A percentile compares a stretch with the other conserved stretches of the same genome.
phyloP scores from a whole-genome alignment of 1,140 invertebrate genomes.

The Drosophila simulans region DNA sequence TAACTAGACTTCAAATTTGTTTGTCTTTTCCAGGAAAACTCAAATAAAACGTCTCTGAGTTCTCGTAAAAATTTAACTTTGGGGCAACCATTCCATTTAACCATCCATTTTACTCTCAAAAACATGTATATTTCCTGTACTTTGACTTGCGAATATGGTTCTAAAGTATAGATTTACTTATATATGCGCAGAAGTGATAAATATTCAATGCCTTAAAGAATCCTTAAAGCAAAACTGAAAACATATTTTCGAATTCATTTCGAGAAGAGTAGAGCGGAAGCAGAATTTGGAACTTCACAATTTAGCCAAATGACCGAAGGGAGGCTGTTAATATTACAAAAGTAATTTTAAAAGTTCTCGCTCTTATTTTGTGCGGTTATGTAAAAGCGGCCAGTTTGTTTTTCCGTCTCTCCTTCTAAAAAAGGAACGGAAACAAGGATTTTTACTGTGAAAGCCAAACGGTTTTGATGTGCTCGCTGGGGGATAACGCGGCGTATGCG shows the following conservation, averaged over 20 bases:
- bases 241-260: slow-evolving; percentile 6
- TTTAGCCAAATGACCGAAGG: slow-evolving; percentile 40
- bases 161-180: neutral
- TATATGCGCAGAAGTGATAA: neutral
- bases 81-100: neutral
- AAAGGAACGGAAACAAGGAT: slow-evolving; percentile 8
- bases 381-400: slow-evolving; percentile 10
- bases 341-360: slow-evolving; percentile 57
- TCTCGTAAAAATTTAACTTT: slow-evolving; percentile 5
- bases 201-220: neutral
- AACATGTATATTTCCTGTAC: neutral
- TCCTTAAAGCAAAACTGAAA: neutral
- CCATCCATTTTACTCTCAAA: neutral
- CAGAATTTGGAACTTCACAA: slow-evolving; percentile 5
- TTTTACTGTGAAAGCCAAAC: slow-evolving; percentile 21
- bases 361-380: slow-evolving; percentile 27
- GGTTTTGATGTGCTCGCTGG: slow-evolving; percentile 39
- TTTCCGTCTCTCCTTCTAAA: neutral
- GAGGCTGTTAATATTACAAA: slow-evolving; percentile 56
- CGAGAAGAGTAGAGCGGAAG: neutral
- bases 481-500: slow-evolving; percentile 59
- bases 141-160: slow-evolving; percentile 14
- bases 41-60: neutral
- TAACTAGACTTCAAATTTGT: slow-evolving; percentile 5
- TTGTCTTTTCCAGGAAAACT: neutral